Evolutionary conservation across 2,113 vertebrate genomes (phyloP), one percentile per base, ranked within the genome.

Genomic region (Herpailurus yagouaroundi): DNA sequence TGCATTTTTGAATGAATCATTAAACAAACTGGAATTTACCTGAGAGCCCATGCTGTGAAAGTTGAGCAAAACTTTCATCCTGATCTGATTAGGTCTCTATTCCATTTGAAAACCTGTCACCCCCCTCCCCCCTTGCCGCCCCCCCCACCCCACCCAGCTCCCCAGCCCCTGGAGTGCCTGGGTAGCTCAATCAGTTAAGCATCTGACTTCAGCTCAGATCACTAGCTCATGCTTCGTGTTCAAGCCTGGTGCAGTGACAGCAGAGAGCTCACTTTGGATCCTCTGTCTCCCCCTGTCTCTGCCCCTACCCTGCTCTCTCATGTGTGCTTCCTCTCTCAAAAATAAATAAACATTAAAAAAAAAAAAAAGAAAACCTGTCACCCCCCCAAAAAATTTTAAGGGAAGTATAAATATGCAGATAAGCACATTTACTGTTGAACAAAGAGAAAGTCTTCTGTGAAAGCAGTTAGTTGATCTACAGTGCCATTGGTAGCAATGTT

Each of bases 381-480:
- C 11, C 33, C 27, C 27, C 66, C 18, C 27, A 23, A 38, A 86
- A 29, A 52, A 12, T 31, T 76, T 89, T 63, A 83, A 83, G 33
- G 6, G 13, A 90, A 63, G 1, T 55, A 5, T n/a, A 81, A 33
- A 81, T 29, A 52, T 41, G 66, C 4, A 94, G 83, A 55, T 94
- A 93, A 33, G 52, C 63, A 33, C 4, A 10, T 92, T 36, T 76
- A 90, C 21, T 57, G 18, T 76, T 92, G 29, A 66, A 77, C 2
- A 55, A 81, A 92, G 55, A 45, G 63, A 86, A 89, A 96, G 36
- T 8, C 81, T 93, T 74, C 10, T 93, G 4, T 69, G 41, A 81
- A 85, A 92, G 45, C 15, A 92, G 29, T 84, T 91, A 38, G 13
- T 74, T 95, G 79, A 84, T 92, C 52, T 94, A 8, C 5, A 25